Evolutionary conservation across 2,888 invertebrate species (phyloP).

Genomic region (Agrochola lota): DNA sequence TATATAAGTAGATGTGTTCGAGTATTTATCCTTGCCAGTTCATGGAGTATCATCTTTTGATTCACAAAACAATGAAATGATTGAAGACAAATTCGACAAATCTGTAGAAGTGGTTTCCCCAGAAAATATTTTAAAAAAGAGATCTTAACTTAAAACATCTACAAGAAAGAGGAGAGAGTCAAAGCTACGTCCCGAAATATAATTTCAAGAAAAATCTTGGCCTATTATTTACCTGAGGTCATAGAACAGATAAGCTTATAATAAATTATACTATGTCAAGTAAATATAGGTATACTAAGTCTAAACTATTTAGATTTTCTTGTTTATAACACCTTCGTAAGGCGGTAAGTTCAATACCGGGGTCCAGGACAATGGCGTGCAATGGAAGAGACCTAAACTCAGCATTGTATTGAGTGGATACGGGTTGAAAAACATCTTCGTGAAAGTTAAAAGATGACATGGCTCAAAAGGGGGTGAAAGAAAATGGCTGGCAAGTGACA

Average conservation of each 20-base stretch:
- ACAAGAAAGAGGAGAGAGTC: neutral
- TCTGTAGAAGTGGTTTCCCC: constrained; percentile 1
- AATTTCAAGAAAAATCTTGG: constrained; percentile 8
- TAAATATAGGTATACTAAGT: constrained; percentile 18
- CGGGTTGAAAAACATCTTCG: neutral
- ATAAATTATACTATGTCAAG: constrained; percentile 12
- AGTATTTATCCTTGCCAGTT: constrained; percentile 23
- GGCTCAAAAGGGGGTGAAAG: neutral
- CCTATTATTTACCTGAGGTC: constrained; percentile 24
- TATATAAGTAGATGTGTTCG: neutral
- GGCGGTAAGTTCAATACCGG: neutral
- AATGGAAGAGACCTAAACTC: neutral
- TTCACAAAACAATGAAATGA: constrained; percentile 15
- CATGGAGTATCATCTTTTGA: constrained; percentile 10
- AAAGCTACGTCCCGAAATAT: neutral
- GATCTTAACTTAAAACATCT: neutral
- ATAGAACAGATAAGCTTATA: constrained; percentile 33
- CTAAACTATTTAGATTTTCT: constrained; percentile 7
- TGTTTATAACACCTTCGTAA: neutral
- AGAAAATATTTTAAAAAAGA: neutral
- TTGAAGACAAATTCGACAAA: constrained; percentile 13
- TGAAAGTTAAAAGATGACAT: neutral
- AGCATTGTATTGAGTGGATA: neutral
- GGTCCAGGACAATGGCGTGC: neutral
- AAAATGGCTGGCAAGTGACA: neutral